Conservation (phyloP, 2,797 vertebrate species). For the Acipenser oxyrinchus region DNA sequence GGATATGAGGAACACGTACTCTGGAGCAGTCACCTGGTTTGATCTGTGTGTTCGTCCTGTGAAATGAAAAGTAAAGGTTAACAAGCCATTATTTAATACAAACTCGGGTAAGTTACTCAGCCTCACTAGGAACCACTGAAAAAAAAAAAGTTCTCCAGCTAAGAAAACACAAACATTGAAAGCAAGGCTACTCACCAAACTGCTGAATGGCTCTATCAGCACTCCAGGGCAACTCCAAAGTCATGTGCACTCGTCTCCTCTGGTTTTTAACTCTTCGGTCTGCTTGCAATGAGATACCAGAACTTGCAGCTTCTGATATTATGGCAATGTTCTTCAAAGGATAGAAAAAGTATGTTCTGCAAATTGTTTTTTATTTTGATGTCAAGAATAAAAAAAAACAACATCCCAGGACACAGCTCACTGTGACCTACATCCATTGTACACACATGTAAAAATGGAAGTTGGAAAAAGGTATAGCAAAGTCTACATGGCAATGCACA, state of each 20-base stretch:
- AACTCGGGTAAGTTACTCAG: neutral
- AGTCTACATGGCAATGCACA: too few relatives aligned
- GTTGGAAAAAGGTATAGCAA: too few relatives aligned
- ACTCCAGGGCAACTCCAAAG: conserved; percentile 92
- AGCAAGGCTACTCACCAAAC: conserved; percentile 65
- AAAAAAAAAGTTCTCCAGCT: neutral
- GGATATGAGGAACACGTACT: conserved; percentile 96
- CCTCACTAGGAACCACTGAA: neutral
- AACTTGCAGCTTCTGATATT: conserved; percentile 97
- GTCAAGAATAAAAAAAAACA: neutral
- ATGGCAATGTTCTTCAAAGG: conserved; percentile 86
- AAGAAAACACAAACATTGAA: conserved; percentile 35
- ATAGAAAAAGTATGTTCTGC: neutral
- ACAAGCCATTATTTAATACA: too few relatives aligned
- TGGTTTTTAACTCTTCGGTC: conserved; percentile 94
- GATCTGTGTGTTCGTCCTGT: conserved; percentile 92
- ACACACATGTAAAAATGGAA: too few relatives aligned
- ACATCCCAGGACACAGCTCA: conserved; percentile 28
- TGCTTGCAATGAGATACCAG: conserved; percentile 92
- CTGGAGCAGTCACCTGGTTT: conserved; percentile 96
- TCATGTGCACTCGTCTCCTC: conserved; percentile 92
- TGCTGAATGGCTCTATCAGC: conserved; percentile 95
- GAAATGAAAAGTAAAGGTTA: conserved; percentile 13
- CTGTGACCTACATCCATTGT: conserved; percentile 34
- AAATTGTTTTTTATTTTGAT: neutral